Evolutionary conservation across 92 coral and sea anemone genomes (phyloP).

Genomic region (Porites cylindrica): DNA sequence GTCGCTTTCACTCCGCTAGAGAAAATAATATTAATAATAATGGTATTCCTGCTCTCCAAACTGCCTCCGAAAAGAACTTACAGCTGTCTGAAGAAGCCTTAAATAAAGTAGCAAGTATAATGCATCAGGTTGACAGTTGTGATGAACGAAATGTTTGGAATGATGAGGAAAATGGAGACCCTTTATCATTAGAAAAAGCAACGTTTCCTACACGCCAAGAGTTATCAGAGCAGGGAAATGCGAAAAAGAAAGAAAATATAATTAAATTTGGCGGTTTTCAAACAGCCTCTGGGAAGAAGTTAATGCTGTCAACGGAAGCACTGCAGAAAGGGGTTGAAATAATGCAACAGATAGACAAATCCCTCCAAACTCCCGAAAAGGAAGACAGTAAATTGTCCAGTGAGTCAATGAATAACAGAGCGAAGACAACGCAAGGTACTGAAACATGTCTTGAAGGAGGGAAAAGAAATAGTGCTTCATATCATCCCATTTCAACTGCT

Average conservation of each 20-base stretch:
- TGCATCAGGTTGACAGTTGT: conserved; percentile 13
- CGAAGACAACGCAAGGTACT: neutral
- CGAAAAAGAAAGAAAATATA: neutral
- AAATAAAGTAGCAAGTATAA: conserved; percentile 57
- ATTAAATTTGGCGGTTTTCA: conserved; percentile 33
- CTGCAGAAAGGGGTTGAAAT: conserved; percentile 32
- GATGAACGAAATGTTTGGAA: neutral
- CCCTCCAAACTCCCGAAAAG: neutral
- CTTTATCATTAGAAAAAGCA: neutral
- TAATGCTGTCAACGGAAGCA: conserved; percentile 43
- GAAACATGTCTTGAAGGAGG: no score
- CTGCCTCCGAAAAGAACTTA: conserved; percentile 70
- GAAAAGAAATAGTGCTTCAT: no score
- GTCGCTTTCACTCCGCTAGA: neutral
- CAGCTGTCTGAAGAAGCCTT: conserved; percentile 66
- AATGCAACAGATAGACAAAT: neutral
- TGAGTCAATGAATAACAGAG: neutral
- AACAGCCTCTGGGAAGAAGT: conserved; percentile 63
- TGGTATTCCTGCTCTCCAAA: conserved; percentile 62
- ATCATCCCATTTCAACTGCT: no score
- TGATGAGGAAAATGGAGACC: neutral
- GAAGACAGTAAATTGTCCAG: no score
- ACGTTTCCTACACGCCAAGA: neutral
- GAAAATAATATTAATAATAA: neutral
- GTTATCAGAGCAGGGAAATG: neutral